phyloP scores from a whole-genome alignment of 1,140 invertebrate species.

The Aleiodes sp. region DNA sequence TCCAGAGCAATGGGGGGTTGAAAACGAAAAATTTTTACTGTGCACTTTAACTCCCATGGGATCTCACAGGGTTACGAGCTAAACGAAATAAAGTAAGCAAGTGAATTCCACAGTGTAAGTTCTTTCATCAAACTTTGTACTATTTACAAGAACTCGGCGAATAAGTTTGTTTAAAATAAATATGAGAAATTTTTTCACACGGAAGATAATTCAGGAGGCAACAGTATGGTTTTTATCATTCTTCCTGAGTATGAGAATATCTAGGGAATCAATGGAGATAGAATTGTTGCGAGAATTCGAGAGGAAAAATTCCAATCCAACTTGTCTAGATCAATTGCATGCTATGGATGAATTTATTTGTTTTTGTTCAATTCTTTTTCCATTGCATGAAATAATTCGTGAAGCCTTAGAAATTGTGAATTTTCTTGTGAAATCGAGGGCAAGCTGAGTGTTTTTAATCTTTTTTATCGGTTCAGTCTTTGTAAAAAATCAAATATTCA shows the following conservation, averaged over 20 bases:
- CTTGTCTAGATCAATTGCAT: too few species aligned
- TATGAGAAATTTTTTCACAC: not conserved
- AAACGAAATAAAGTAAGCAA: not conserved
- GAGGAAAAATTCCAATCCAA: too few species aligned
- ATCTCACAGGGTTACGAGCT: not conserved
- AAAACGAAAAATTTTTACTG: not conserved
- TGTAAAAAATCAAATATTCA: constrained; percentile 7
- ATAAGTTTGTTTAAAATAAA: not conserved
- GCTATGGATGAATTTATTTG: too few species aligned
- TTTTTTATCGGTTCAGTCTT: constrained; percentile 2
- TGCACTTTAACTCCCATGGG: not conserved
- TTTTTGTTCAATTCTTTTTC: too few species aligned
- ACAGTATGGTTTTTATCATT: not conserved
- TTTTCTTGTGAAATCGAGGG: not conserved
- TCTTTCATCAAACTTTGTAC: not conserved
- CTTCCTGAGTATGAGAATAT: too few species aligned
- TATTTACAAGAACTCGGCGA: not conserved
- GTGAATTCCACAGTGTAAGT: not conserved
- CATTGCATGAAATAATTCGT: too few species aligned
- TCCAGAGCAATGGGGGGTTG: not conserved
- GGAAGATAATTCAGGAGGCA: too few species aligned
- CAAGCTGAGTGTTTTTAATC: not conserved
- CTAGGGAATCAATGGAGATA: too few species aligned
- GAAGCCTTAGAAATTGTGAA: too few species aligned
- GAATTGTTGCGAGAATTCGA: too few species aligned